phyloP scores from a whole-genome alignment of 2,888 invertebrate genomes.

The Ornithoptera priamus region DNA sequence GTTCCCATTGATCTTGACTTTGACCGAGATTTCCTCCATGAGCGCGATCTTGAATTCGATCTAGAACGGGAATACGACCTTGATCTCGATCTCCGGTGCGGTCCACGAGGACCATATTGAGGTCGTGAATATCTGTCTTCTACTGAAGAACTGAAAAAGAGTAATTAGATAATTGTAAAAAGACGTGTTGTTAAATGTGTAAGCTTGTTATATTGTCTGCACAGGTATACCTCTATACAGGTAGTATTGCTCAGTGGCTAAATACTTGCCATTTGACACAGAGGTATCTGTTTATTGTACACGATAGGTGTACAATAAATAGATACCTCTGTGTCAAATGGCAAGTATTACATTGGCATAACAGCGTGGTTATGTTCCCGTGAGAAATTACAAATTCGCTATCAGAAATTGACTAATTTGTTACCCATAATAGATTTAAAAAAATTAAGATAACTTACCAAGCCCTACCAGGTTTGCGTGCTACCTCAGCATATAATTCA shows the following conservation, averaged over 20 bases:
- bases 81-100: constrained; percentile 40
- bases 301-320: no score
- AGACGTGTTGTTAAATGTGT: no score
- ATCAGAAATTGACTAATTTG: not conserved
- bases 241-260: no score
- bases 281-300: no score
- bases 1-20: constrained; percentile 39
- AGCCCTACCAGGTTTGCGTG: constrained; percentile 48
- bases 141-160: constrained; percentile 45
- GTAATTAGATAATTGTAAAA: no score
- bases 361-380: no score
- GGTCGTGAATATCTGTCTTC: constrained; percentile 44
- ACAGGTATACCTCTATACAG: no score
- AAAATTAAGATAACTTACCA: constrained; percentile 43
- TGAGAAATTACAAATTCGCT: not conserved
- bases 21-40: constrained; percentile 50
- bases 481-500: constrained; percentile 63
- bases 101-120: constrained; percentile 58
- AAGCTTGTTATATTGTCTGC: no score
- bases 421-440: not conserved
- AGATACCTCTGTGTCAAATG: no score
- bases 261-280: no score
- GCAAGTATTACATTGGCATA: no score
- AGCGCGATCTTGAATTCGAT: constrained; percentile 51
- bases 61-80: constrained; percentile 44